Conservation (phyloP, 37 sponge, comb jelly and placozoan genomes). For the Crambe crambe region DNA sequence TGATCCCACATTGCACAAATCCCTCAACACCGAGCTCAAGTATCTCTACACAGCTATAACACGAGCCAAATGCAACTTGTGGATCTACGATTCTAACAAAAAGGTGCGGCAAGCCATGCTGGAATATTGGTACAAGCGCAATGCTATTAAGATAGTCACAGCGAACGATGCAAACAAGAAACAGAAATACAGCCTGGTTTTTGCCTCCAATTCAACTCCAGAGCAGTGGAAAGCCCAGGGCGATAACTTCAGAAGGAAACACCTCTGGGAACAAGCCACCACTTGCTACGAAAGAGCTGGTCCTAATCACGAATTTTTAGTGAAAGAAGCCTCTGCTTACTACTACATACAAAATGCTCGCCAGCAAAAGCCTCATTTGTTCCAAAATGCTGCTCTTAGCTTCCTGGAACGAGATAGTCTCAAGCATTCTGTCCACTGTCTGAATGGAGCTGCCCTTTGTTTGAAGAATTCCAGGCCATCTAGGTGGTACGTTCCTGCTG, state of each 20-base stretch:
- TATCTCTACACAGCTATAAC: conserved; percentile 89
- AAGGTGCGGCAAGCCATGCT: conserved; percentile 59
- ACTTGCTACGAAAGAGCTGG: conserved; percentile 71
- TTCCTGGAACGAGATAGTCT: conserved; percentile 48
- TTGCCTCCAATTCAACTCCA: conserved; percentile 28
- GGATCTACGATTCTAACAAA: conserved; percentile 77
- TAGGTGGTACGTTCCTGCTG: conserved; percentile 36
- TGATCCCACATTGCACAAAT: conserved; percentile 62
- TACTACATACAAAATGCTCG: conserved; percentile 20
- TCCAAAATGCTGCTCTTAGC: conserved; percentile 49
- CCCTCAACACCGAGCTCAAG: conserved; percentile 85
- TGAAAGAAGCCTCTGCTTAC: conserved; percentile 43
- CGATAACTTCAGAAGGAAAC: conserved; percentile 65
- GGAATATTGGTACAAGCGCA: conserved; percentile 56
- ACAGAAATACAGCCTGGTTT: conserved; percentile 31
- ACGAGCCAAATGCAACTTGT: conserved; percentile 81
- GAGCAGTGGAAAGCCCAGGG: conserved; percentile 63
- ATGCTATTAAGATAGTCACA: conserved; percentile 47
- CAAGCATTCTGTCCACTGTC: conserved; percentile 27
- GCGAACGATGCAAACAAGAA: conserved; percentile 55
- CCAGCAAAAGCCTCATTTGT: conserved; percentile 18
- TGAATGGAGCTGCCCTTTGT: conserved; percentile 59
- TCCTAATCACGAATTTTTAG: conserved; percentile 9
- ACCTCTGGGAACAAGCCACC: conserved; percentile 62
- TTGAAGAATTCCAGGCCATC: conserved; percentile 52